Evolutionary conservation across 1,140 invertebrate species (phyloP).

Genomic region (Drosophila repletoides): DNA sequence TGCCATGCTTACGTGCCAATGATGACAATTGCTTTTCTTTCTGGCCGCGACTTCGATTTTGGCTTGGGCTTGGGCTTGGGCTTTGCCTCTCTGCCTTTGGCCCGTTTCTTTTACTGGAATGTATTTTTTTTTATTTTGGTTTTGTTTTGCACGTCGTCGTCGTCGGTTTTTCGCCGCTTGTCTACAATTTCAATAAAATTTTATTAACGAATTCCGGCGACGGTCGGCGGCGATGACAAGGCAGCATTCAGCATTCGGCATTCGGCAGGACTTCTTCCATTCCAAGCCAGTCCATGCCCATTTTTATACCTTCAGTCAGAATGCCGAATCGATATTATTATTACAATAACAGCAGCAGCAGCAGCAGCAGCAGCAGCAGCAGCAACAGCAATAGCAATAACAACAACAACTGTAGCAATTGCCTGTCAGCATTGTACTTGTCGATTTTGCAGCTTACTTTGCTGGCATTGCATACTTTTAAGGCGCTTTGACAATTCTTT

Average conservation of each 20-base stretch:
- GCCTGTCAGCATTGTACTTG: slow-evolving; percentile 81
- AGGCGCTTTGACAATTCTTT: slow-evolving; percentile 81
- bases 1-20: slow-evolving; percentile 70
- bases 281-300: slow-evolving; percentile 56
- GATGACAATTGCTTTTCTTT: slow-evolving; percentile 80
- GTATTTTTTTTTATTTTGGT: slow-evolving; percentile 15
- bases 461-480: slow-evolving; percentile 80
- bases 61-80: slow-evolving; percentile 29
- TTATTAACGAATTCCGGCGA: slow-evolving; percentile 82
- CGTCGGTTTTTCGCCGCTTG: slow-evolving; percentile 79
- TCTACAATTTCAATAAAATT: slow-evolving; percentile 83
- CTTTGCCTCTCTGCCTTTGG: slow-evolving; percentile 52
- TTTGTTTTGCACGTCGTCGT: slow-evolving; percentile 78
- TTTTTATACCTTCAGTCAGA: slow-evolving; percentile 63
- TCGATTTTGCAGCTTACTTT: slow-evolving; percentile 81
- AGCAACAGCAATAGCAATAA: slow-evolving; percentile 12
- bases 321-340: slow-evolving; percentile 81
- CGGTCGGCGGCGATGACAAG: slow-evolving; percentile 74
- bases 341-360: slow-evolving; percentile 63
- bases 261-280: slow-evolving; percentile 27
- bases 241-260: slow-evolving; percentile 43
- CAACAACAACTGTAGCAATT: slow-evolving; percentile 65
- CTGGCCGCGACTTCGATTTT: slow-evolving; percentile 68
- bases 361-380: slow-evolving; percentile 8
- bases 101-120: slow-evolving; percentile 35